Conservation (phyloP, 2,797 vertebrate species). For the Falco peregrinus region DNA sequence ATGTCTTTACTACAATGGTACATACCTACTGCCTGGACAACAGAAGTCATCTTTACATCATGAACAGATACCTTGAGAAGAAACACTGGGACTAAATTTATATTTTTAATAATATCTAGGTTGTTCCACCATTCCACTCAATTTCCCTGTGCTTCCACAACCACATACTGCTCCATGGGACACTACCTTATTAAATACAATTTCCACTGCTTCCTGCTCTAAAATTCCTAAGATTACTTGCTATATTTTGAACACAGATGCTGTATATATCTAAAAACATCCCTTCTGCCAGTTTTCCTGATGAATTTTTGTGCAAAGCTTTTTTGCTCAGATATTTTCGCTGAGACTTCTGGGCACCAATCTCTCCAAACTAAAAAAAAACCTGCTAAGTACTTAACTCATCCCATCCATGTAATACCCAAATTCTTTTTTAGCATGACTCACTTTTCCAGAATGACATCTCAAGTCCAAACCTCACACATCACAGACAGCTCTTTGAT, state of each 20-base stretch:
- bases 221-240: not conserved
- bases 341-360: not conserved
- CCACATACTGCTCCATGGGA: not conserved
- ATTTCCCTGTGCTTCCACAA: not conserved
- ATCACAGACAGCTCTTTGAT: not conserved
- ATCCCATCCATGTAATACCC: not conserved
- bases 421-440: not conserved
- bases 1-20: not conserved
- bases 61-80: not conserved
- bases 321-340: not conserved
- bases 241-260: not conserved
- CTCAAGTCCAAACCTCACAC: not conserved
- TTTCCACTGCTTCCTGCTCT: not conserved
- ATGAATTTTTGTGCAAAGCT: not conserved
- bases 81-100: not conserved
- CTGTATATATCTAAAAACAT: not conserved
- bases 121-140: not conserved
- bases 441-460: not conserved
- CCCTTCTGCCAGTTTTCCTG: not conserved
- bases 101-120: not conserved
- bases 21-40: not conserved
- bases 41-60: not conserved
- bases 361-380: not conserved
- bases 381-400: not conserved
- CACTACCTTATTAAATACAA: not conserved